Conservation (phyloP, 1,140 invertebrate species). For the Formica selysi region DNA sequence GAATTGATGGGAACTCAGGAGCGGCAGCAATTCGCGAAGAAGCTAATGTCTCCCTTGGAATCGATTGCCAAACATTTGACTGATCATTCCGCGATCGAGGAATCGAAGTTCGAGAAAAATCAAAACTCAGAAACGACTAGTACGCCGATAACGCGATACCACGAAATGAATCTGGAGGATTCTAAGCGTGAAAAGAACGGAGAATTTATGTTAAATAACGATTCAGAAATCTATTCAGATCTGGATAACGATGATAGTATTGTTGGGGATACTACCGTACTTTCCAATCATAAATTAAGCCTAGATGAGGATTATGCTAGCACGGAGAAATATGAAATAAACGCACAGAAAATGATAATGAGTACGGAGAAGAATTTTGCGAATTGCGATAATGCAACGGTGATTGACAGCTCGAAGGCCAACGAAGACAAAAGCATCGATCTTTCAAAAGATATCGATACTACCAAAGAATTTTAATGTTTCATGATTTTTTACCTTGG, state of each 20-base stretch:
- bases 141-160: constrained; percentile 59
- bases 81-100: constrained; percentile 77
- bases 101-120: constrained; percentile 68
- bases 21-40: constrained; percentile 72
- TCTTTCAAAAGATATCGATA: constrained; percentile 69
- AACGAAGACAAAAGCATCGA: neutral
- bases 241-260: constrained; percentile 12
- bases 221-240: neutral
- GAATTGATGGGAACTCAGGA: constrained; percentile 73
- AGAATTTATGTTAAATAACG: constrained; percentile 29
- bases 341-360: constrained; percentile 64
- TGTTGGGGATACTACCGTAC: constrained; percentile 7
- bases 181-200: constrained; percentile 15
- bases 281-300: constrained; percentile 60
- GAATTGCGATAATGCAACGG: constrained; percentile 15
- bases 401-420: neutral
- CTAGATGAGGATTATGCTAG: constrained; percentile 66
- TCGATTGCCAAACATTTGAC: constrained; percentile 80
- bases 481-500: constrained; percentile 75
- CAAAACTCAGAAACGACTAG: constrained; percentile 12
- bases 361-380: constrained; percentile 35
- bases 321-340: constrained; percentile 62
- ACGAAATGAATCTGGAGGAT: constrained; percentile 68
- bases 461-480: constrained; percentile 74
- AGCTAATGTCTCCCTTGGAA: constrained; percentile 79